Evolutionary conservation across 2,797 vertebrate species (phyloP).

Genomic region (Pagetopsis macropterus): DNA sequence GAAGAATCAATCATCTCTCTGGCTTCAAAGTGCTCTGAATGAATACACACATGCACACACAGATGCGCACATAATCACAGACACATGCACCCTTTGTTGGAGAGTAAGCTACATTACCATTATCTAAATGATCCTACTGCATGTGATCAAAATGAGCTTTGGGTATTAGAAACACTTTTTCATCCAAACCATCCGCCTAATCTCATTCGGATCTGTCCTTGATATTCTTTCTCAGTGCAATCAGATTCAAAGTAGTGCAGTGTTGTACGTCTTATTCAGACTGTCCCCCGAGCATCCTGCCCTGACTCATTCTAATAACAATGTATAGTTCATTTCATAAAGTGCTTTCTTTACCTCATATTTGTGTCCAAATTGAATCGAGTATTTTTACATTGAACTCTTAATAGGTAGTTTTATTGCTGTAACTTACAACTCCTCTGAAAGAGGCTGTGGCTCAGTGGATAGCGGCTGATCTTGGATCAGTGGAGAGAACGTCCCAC

Average conservation of each 20-base stretch:
- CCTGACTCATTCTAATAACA: slow-evolving; percentile 24
- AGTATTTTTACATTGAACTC: slow-evolving; percentile 18
- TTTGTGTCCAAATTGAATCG: slow-evolving; percentile 26
- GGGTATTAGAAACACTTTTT: slow-evolving; percentile 39
- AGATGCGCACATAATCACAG: slow-evolving; percentile 4
- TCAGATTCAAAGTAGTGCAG: slow-evolving; percentile 68
- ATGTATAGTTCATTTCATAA: slow-evolving; percentile 55
- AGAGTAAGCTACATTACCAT: slow-evolving; percentile 35
- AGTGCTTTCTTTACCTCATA: slow-evolving; percentile 66
- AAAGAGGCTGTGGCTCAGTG: background rate
- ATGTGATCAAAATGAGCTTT: slow-evolving; percentile 51
- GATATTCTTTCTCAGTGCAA: slow-evolving; percentile 59
- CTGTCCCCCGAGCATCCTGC: background rate
- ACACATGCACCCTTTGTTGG: slow-evolving; percentile 52
- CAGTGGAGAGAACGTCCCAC: no score
- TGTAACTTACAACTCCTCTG: slow-evolving; percentile 7
- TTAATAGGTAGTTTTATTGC: slow-evolving; percentile 13
- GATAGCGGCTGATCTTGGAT: no score
- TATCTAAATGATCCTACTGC: slow-evolving; percentile 33
- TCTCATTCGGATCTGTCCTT: slow-evolving; percentile 37
- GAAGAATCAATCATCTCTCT: slow-evolving; percentile 18
- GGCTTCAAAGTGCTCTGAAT: slow-evolving; percentile 60
- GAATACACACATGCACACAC: slow-evolving; percentile 37
- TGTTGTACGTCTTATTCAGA: slow-evolving; percentile 41
- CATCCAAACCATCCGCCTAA: slow-evolving; percentile 16